Percentiles rank a stretch among this genome's conserved stretches.
These are phyloP conservation scores for Drosophila littoralis DNA, from an alignment of 1,140 invertebrate genomes.

Conservation along the genomic window DNA sequence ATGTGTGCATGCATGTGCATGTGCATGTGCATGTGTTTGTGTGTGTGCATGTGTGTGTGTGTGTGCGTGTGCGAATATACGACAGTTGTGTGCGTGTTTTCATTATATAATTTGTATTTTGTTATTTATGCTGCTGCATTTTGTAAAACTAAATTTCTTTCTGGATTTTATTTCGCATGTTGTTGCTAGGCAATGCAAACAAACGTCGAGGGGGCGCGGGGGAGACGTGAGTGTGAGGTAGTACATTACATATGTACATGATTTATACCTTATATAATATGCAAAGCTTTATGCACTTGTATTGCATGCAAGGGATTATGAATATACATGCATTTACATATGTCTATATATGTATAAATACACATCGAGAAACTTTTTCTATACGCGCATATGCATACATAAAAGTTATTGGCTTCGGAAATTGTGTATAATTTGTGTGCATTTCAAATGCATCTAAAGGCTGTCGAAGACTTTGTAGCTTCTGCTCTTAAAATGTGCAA, in stretches of 20 bases:
- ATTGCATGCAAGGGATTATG: conserved; percentile 22
- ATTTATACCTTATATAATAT: conserved; percentile 51
- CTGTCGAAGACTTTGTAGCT: too few relatives aligned
- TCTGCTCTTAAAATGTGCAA: too few relatives aligned
- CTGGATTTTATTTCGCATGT: conserved; percentile 21
- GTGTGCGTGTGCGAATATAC: conserved; percentile 6
- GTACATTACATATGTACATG: conserved; percentile 37
- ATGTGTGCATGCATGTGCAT: conserved; percentile 11
- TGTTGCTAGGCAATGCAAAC: conserved; percentile 58
- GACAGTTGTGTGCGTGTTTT: conserved; percentile 43
- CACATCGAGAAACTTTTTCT: background rate
- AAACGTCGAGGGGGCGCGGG: conserved; percentile 5
- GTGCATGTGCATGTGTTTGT: too few relatives aligned
- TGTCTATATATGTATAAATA: conserved; percentile 21
- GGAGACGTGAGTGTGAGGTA: background rate
- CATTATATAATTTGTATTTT: conserved; percentile 81
- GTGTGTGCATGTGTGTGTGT: conserved; percentile 1
- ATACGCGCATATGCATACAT: background rate
- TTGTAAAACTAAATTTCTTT: conserved; percentile 48
- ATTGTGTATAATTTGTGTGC: background rate
- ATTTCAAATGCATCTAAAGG: background rate
- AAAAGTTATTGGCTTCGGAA: conserved; percentile 11
- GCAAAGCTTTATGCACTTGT: conserved; percentile 25
- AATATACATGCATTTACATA: conserved; percentile 1
- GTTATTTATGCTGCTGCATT: conserved; percentile 62